Evolutionary conservation across 2,113 vertebrate genomes (phyloP).

Genomic region (Mastomys natalensis): DNA sequence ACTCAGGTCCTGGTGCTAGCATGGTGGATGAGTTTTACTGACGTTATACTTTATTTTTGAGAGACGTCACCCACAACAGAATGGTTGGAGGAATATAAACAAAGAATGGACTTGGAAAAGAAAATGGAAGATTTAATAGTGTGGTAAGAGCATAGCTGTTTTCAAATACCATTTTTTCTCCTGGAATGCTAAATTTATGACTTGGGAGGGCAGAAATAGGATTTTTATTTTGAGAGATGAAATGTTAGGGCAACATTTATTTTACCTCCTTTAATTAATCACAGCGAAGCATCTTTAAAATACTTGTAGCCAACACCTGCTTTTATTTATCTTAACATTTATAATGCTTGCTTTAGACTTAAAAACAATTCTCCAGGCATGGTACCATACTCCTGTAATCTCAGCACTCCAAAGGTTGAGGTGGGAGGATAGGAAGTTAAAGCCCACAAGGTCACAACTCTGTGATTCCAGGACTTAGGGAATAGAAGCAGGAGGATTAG

Average conservation of each 20-base stretch:
- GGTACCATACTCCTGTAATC: neutral
- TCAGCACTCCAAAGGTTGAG: neutral
- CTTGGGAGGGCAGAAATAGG: neutral
- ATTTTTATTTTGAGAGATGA: conserved; percentile 29
- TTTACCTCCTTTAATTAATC: neutral
- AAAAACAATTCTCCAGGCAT: neutral
- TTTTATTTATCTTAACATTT: neutral
- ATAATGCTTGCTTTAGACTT: neutral
- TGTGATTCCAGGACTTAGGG: neutral
- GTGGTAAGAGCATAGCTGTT: neutral
- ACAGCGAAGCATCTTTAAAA: neutral
- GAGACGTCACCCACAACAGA: neutral
- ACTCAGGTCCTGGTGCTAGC: neutral
- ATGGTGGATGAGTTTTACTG: neutral
- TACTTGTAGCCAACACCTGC: neutral
- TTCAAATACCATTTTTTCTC: neutral
- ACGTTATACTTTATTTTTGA: neutral
- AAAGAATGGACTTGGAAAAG: neutral
- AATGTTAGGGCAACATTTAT: neutral
- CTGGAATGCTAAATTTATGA: neutral
- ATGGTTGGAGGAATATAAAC: neutral
- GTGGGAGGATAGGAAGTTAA: neutral
- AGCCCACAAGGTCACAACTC: neutral
- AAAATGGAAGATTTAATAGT: neutral
- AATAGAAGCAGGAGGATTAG: neutral